Percentiles rank a stretch among this genome's conserved stretches.
Conservation (phyloP, 2,797 vertebrate genomes). For the Cirrhinus mrigala region DNA sequence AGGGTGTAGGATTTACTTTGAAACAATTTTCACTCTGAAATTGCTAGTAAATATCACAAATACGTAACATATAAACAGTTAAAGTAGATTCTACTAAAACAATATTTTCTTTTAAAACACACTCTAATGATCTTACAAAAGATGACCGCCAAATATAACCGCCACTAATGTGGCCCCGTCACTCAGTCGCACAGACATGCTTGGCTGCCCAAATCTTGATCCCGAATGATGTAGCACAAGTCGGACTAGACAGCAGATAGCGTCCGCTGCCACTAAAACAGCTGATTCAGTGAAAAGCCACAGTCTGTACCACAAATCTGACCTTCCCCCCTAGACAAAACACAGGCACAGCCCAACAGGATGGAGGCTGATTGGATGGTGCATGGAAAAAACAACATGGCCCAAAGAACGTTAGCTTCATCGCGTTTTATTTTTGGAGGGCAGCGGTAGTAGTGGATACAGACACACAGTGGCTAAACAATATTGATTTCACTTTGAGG, state of each 20-base stretch:
- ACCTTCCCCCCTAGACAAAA: slow-evolving; percentile 93
- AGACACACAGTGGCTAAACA: slow-evolving; percentile 11
- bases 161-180: not conserved
- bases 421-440: slow-evolving; percentile 28
- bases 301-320: slow-evolving; percentile 79
- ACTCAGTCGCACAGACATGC: not conserved
- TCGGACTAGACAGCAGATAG: slow-evolving; percentile 89
- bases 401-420: slow-evolving; percentile 64
- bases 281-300: slow-evolving; percentile 86
- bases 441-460: not conserved
- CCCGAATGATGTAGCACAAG: slow-evolving; percentile 53
- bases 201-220: slow-evolving; percentile 10
- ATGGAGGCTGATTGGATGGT: slow-evolving; percentile 70
- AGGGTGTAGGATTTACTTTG: too few relatives aligned
- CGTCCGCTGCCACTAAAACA: slow-evolving; percentile 79
- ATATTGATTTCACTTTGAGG: slow-evolving; percentile 30
- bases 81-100: not conserved
- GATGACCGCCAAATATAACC: not conserved
- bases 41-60: not conserved
- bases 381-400: slow-evolving; percentile 79
- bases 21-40: not conserved
- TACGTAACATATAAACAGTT: not conserved
- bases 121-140: not conserved
- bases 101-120: not conserved
- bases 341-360: slow-evolving; percentile 77